A percentile compares a stretch with the other conserved stretches of the same genome.
These are phyloP conservation scores for Athripsodes cinereus DNA, from an alignment of 2,888 invertebrate species.

Conservation along the genomic window DNA sequence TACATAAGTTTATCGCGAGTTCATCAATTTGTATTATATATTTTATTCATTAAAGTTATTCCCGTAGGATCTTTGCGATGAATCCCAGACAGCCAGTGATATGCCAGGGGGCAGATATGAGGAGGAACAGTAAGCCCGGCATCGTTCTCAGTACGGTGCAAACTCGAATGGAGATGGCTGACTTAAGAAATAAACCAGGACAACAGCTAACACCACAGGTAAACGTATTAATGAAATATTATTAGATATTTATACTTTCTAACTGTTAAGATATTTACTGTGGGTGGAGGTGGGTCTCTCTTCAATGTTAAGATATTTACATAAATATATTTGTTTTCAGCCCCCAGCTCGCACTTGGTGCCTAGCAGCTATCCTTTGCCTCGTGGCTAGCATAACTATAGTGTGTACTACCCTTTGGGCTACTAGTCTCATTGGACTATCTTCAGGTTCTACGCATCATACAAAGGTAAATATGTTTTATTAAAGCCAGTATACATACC, in stretches of 20 bases:
- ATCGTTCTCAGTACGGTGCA: background rate
- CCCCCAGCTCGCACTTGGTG: conserved; percentile 5
- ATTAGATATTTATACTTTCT: background rate
- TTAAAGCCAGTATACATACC: too few species aligned
- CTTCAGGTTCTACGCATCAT: background rate
- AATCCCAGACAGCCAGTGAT: background rate
- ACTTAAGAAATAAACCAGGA: background rate
- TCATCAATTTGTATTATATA: too few species aligned
- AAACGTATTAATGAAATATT: background rate
- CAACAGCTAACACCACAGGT: background rate
- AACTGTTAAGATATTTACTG: too few species aligned
- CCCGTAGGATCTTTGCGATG: background rate
- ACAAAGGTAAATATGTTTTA: background rate
- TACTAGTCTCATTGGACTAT: conserved; percentile 1
- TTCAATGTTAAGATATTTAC: too few species aligned
- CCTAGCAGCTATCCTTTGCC: conserved; percentile 4
- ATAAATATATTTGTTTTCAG: too few species aligned
- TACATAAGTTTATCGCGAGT: too few species aligned
- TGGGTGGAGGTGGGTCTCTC: too few species aligned
- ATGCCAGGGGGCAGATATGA: background rate
- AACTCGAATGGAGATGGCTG: background rate
- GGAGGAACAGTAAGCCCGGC: background rate
- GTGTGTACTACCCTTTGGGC: conserved; percentile 12
- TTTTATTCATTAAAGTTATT: too few species aligned
- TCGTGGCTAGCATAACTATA: conserved; percentile 9